Evolutionary conservation across 2,113 vertebrate genomes (phyloP).

Genomic region (Monopterus albus): DNA sequence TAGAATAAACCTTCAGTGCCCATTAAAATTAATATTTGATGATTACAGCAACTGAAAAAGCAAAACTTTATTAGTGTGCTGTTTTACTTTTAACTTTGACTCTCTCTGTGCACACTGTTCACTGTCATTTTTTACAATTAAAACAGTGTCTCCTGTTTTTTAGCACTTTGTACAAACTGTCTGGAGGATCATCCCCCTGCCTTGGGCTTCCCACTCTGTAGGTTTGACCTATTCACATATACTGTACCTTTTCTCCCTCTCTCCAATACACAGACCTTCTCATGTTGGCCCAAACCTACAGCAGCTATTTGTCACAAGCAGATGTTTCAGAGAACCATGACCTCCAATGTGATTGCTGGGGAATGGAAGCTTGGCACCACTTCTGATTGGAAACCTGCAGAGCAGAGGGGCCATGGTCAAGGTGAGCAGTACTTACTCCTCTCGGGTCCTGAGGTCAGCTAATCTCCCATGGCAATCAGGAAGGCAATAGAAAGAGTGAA

Average conservation of each 20-base stretch:
- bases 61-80: constrained; percentile 3
- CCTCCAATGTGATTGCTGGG: constrained; percentile 52
- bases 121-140: background rate
- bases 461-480: constrained; percentile 70
- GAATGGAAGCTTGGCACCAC: constrained; percentile 35
- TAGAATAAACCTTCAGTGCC: constrained; percentile 9
- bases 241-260: constrained; percentile 31
- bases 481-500: constrained; percentile 49
- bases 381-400: constrained; percentile 67
- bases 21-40: constrained; percentile 46
- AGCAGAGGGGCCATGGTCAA: constrained; percentile 56
- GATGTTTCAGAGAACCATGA: constrained; percentile 65
- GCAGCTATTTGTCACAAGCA: constrained; percentile 73
- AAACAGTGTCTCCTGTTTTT: constrained; percentile 17
- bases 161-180: constrained; percentile 12
- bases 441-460: constrained; percentile 62
- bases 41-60: constrained; percentile 14
- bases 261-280: constrained; percentile 37
- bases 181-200: constrained; percentile 21
- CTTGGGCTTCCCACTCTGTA: constrained; percentile 8
- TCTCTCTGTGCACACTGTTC: background rate
- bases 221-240: constrained; percentile 17
- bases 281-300: constrained; percentile 47
- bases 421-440: constrained; percentile 63
- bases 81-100: constrained; percentile 15